These are phyloP conservation scores for Mola mola DNA, from an alignment of 2,113 vertebrate species.

Conservation along the genomic window DNA sequence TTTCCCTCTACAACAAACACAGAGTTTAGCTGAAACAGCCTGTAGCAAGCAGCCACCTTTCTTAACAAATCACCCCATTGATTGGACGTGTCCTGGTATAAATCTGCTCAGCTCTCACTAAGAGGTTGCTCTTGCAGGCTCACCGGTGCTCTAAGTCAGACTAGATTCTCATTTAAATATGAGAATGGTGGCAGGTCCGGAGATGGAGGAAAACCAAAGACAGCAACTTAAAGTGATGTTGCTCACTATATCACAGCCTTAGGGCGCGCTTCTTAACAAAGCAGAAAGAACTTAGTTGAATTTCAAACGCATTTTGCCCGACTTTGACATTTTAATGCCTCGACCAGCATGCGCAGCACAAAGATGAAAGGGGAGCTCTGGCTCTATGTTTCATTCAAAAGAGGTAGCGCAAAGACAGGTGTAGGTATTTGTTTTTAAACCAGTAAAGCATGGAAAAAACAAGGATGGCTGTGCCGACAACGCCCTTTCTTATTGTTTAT, in stretches of 20 bases:
- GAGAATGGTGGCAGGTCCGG: constrained; percentile 16
- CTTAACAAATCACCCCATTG: constrained; percentile 66
- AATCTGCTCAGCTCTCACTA: constrained; percentile 49
- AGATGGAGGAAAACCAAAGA: constrained; percentile 24
- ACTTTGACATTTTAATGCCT: no score
- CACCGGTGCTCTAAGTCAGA: constrained; percentile 44
- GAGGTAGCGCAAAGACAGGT: not conserved
- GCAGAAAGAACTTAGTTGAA: constrained; percentile 11
- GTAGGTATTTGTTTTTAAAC: not conserved
- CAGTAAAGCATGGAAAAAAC: not conserved
- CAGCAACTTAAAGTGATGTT: constrained; percentile 6
- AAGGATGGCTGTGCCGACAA: no score
- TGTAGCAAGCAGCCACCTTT: constrained; percentile 28
- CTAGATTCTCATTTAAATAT: constrained; percentile 29
- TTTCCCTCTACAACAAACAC: constrained; percentile 42
- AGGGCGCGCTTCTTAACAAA: not conserved
- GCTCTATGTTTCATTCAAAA: no score
- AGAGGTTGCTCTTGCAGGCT: constrained; percentile 41
- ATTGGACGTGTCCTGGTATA: constrained; percentile 51
- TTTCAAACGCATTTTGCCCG: no score
- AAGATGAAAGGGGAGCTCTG: no score
- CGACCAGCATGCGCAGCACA: no score
- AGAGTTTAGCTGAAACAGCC: constrained; percentile 52
- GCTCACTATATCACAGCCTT: constrained; percentile 23
- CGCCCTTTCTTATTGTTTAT: no score